Percentiles rank a stretch among this genome's conserved stretches.
Evolutionary conservation across 2,888 invertebrate species (phyloP).

Genomic region (Nasonovia ribisnigri): DNA sequence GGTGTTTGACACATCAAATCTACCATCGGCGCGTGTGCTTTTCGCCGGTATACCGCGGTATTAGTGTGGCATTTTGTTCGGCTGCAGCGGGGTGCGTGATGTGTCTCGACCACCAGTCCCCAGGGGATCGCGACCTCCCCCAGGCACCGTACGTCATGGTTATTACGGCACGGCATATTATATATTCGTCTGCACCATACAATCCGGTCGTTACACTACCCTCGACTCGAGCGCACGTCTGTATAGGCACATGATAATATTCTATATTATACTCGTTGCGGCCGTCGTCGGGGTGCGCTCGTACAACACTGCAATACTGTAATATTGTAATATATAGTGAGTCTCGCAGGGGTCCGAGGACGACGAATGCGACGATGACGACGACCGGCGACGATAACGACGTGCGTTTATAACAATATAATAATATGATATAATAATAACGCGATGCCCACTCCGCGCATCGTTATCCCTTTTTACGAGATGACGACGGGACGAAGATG

Average conservation of each 20-base stretch:
- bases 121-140: not conserved
- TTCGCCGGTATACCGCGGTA: not conserved
- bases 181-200: not conserved
- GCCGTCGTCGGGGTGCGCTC: not conserved
- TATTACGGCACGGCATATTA: not conserved
- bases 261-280: not conserved
- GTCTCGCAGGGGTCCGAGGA: not conserved
- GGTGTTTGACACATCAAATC: not conserved
- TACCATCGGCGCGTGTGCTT: not conserved
- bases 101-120: not conserved
- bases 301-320: no score
- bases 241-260: not conserved
- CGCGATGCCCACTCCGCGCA: not conserved
- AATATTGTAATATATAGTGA: not conserved
- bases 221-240: not conserved
- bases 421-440: slow-evolving; percentile 29
- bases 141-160: not conserved
- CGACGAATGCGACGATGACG: not conserved
- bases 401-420: not conserved
- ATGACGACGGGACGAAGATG: slow-evolving; percentile 35
- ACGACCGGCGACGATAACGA: slow-evolving; percentile 3
- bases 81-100: not conserved
- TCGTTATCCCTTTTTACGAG: slow-evolving; percentile 47
- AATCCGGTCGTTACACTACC: not conserved
- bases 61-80: not conserved